These are phyloP conservation scores for Cynaeus angustus DNA, from an alignment of 2,888 invertebrate species.

Conservation along the genomic window DNA sequence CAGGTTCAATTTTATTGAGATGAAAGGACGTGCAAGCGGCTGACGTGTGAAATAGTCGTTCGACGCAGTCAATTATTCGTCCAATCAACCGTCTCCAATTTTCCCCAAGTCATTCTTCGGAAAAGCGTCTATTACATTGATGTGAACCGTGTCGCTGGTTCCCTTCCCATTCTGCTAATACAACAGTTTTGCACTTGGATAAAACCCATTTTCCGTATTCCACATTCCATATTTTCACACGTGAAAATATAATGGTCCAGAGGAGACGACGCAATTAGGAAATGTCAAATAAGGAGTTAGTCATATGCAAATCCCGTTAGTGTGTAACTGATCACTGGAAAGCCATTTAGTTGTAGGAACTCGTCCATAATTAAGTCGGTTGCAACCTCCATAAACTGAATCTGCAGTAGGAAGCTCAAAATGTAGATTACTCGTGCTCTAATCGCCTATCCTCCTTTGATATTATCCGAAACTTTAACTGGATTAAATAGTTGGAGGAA, in stretches of 20 bases:
- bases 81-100: slow-evolving; percentile 65
- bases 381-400: slow-evolving; percentile 43
- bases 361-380: slow-evolving; percentile 44
- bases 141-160: slow-evolving; percentile 45
- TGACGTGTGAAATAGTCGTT: slow-evolving; percentile 62
- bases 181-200: slow-evolving; percentile 42
- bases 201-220: slow-evolving; percentile 20
- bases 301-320: slow-evolving; percentile 42
- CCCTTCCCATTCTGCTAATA: slow-evolving; percentile 44
- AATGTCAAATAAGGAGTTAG: slow-evolving; percentile 19
- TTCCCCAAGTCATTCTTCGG: slow-evolving; percentile 59
- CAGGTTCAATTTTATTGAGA: slow-evolving; percentile 53
- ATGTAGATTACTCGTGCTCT: slow-evolving; percentile 39
- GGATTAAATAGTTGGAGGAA: slow-evolving; percentile 42
- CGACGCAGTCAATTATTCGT: slow-evolving; percentile 65
- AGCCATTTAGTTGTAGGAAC: slow-evolving; percentile 29
- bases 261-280: not conserved
- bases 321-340: slow-evolving; percentile 28
- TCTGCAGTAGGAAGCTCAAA: slow-evolving; percentile 40
- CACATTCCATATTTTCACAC: slow-evolving; percentile 24
- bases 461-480: slow-evolving; percentile 39
- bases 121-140: slow-evolving; percentile 46
- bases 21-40: slow-evolving; percentile 57
- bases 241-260: no score
- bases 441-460: slow-evolving; percentile 38